phyloP scores from a whole-genome alignment of 2,888 invertebrate genomes.

The Meiosimyza platycephala region DNA sequence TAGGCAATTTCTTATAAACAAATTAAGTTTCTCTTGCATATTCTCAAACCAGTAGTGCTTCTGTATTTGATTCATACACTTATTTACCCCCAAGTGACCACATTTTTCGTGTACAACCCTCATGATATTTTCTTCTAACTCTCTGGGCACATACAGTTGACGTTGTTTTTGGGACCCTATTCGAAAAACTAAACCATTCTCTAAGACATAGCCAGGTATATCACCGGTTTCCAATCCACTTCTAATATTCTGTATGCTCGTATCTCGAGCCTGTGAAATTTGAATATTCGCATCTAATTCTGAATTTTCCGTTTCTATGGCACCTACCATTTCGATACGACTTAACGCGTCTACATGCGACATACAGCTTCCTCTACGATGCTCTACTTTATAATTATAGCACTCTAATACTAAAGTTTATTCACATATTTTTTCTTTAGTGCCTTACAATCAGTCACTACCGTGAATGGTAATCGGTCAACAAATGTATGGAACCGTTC shows the following conservation, averaged over 20 bases:
- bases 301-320: neutral
- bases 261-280: slow-evolving; percentile 26
- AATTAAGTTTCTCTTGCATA: slow-evolving; percentile 1
- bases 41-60: slow-evolving; percentile 37
- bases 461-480: slow-evolving; percentile 1
- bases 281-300: slow-evolving; percentile 30
- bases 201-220: neutral
- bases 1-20: slow-evolving; percentile 1
- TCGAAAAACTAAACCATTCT: slow-evolving; percentile 31
- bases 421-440: no score
- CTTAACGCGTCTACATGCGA: slow-evolving; percentile 23
- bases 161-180: neutral
- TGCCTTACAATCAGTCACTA: neutral
- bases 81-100: slow-evolving; percentile 37
- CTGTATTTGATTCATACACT: slow-evolving; percentile 33
- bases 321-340: slow-evolving; percentile 4
- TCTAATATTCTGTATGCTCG: slow-evolving; percentile 9
- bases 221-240: neutral
- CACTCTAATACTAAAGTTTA: neutral
- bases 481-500: slow-evolving; percentile 47
- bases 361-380: neutral
- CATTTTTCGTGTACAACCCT: slow-evolving; percentile 30
- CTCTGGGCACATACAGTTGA: slow-evolving; percentile 32
- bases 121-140: slow-evolving; percentile 33
- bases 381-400: slow-evolving; percentile 3